These are phyloP conservation scores for Orbicella faveolata DNA, from an alignment of 64 coral and sea anemone genomes.

Conservation along the genomic window DNA sequence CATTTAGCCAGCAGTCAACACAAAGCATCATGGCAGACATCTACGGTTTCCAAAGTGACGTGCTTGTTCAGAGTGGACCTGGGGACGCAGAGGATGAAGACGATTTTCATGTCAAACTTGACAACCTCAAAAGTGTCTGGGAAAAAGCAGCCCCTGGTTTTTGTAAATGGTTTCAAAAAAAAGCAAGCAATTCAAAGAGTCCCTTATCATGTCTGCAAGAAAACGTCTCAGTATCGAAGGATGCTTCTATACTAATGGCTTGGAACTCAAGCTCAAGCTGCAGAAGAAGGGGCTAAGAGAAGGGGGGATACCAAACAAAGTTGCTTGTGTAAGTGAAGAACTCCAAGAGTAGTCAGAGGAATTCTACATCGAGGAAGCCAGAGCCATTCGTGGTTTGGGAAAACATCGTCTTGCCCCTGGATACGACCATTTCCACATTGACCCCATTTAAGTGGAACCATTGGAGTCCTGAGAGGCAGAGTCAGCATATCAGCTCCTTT, in stretches of 20 bases:
- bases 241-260: conserved; percentile 43
- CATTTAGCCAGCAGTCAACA: background rate
- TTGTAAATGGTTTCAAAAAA: conserved; percentile 35
- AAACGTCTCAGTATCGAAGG: conserved; percentile 31
- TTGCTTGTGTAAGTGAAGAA: conserved; percentile 5
- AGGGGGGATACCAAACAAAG: conserved; percentile 26
- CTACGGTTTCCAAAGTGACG: conserved; percentile 14
- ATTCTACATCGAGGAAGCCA: conserved; percentile 10
- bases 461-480: conserved; percentile 27
- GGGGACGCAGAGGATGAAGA: conserved; percentile 49
- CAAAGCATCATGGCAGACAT: conserved; percentile 38
- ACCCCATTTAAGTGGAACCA: conserved; percentile 15
- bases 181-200: conserved; percentile 31
- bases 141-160: conserved; percentile 55
- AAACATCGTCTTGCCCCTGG: background rate
- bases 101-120: conserved; percentile 44
- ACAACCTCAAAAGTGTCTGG: conserved; percentile 23
- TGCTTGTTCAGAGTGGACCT: conserved; percentile 47
- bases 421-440: conserved; percentile 20
- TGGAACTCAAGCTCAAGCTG: conserved; percentile 53
- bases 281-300: conserved; percentile 36
- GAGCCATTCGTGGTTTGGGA: background rate
- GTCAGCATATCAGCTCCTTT: background rate
- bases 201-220: conserved; percentile 34
- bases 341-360: conserved; percentile 22